Base-by-base conservation (phyloP, 2,888 invertebrate genomes). In the Chrysina gloriosa region DNA sequence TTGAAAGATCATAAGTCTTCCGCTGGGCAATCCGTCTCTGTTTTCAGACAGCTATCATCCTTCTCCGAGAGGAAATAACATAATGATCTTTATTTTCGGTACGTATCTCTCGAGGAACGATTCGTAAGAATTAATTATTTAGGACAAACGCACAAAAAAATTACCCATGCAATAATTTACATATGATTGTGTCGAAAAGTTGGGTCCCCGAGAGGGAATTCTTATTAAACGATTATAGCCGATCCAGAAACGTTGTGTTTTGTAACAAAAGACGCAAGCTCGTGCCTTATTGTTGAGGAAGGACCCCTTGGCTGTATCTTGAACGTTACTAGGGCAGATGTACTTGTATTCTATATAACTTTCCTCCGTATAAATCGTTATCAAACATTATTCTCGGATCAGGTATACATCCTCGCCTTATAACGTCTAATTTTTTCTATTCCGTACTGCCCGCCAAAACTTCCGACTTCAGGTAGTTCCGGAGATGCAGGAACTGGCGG, bases 381-480 rank as follows among this genome's bases (percentile, higher is more conserved):
- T 75, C 75, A 74, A 68, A 70, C 70, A 71, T 69, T 75, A 76
- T 76, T 78, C 74, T 73, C 75, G 75, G 76, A 76, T 78, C 79
- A 77, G 77, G 77, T 77, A 79, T 71, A 69, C 65, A 71, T 70
- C 65, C 54, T 67, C 48, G 54, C 66, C 67, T 73, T 76, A 69
- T 75, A 77, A 76, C 77, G 78, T 77, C 75, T 75, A 70, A 70
- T 76, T 56, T 76, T 74, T 77, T 75, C 72, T 75, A 77, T 79
- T 48, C n/a, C 21, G 21, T 77, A 79, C 78, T 76, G 73, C 76
- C 78, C 80, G 79, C 79, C 79, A 79, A 80, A 79, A 78, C 78
- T 79, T 80, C 78, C 79, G 77, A 70, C 66, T 71, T 78, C 79
- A 80, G 79, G 79, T 79, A 80, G 79, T 78, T 79, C 78, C 78